phyloP scores from a whole-genome alignment of 2,797 vertebrate species.

The Aselliscus stoliczkanus region DNA sequence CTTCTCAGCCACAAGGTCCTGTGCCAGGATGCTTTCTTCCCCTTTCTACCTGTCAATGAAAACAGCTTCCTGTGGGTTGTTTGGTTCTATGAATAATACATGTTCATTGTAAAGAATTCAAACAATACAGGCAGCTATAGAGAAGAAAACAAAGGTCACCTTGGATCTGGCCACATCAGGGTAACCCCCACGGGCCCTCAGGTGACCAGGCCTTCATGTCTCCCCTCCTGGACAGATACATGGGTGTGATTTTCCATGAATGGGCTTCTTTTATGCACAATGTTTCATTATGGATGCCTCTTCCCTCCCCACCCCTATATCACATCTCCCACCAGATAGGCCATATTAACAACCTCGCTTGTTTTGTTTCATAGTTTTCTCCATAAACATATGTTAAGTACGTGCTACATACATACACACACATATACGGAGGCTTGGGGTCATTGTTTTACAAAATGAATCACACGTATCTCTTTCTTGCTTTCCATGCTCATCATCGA shows the following conservation, averaged over 20 bases:
- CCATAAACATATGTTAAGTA: neutral
- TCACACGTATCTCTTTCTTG: neutral
- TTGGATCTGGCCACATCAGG: neutral
- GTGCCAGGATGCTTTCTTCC: neutral
- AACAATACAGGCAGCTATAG: neutral
- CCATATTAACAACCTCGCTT: neutral
- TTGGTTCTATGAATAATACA: neutral
- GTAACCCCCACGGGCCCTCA: rapidly evolving
- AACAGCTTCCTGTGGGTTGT: neutral
- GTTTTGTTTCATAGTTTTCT: neutral
- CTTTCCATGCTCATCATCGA: neutral
- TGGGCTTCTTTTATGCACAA: neutral
- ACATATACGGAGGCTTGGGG: neutral
- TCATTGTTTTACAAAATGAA: neutral
- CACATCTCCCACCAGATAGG: too few relatives aligned
- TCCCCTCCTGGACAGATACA: neutral
- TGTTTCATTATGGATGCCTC: neutral
- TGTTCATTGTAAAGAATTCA: neutral
- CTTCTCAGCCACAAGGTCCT: neutral
- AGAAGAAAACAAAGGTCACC: neutral
- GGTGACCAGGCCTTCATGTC: neutral
- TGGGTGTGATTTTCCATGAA: neutral
- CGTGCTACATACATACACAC: neutral
- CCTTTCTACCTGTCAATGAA: neutral
- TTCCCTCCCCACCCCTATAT: neutral